A percentile compares a stretch with the other conserved stretches of the same genome.
Conservation (phyloP, 2,888 invertebrate species). For the Gryllus longicercus region DNA sequence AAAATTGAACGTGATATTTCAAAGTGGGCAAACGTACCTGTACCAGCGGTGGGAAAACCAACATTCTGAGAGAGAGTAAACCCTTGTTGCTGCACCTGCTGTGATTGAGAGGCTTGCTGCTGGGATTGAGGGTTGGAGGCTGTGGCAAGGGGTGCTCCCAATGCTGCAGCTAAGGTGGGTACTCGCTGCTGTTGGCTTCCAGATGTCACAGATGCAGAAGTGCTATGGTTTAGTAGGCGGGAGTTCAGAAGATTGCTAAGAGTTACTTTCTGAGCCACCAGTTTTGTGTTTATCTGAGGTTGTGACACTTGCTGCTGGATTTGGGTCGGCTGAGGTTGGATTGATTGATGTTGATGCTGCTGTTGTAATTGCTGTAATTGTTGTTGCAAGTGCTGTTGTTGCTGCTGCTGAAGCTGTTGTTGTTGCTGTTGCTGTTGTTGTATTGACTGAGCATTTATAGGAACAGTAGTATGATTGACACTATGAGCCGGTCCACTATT, state of each 20-base stretch:
- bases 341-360: slow-evolving; percentile 23
- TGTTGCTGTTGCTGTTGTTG: slow-evolving; percentile 47
- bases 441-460: neutral
- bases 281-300: slow-evolving; percentile 41
- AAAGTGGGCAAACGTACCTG: neutral
- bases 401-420: slow-evolving; percentile 45
- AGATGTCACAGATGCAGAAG: slow-evolving; percentile 23
- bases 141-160: slow-evolving; percentile 48
- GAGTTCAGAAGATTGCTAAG: slow-evolving; percentile 50
- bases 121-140: slow-evolving; percentile 39
- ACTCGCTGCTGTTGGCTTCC: slow-evolving; percentile 42
- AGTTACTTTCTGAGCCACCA: slow-evolving; percentile 56
- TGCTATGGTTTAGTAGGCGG: slow-evolving; percentile 47
- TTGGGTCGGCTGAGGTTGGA: slow-evolving; percentile 21
- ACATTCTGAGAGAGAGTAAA: neutral
- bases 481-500: slow-evolving; percentile 73
- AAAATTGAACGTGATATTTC: no score
- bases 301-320: neutral
- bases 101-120: slow-evolving; percentile 33
- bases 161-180: slow-evolving; percentile 50
- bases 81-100: slow-evolving; percentile 24
- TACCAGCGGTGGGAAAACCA: neutral
- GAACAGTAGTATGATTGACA: slow-evolving; percentile 18
- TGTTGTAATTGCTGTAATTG: slow-evolving; percentile 44
- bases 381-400: slow-evolving; percentile 44